Evolutionary conservation across 2,888 invertebrate species (phyloP), one percentile per base, ranked within the genome.

Genomic region (Ypsolopha sequella): DNA sequence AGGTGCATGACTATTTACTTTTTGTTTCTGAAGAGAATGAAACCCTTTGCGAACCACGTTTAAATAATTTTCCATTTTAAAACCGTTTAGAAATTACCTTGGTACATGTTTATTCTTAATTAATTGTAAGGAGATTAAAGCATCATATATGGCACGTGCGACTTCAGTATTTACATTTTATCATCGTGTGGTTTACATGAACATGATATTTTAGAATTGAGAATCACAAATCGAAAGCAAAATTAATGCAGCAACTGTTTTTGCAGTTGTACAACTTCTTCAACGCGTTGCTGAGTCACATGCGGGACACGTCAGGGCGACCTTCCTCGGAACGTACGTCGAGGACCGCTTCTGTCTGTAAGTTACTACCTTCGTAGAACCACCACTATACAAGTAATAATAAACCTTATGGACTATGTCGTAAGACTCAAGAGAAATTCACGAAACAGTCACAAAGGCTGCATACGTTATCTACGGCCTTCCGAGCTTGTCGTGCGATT

Each of bases 191-290:
- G 24, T 24, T 24, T 24, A n/a, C n/a, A n/a, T n/a, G n/a, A n/a
- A n/a, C n/a, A n/a, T 24, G 4, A 24, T 3, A 24, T 24, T 24
- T 24, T 2, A 3, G 4, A 2, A 24, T 24, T 24, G 2, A 4
- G 24, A 24, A 24, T 24, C 24, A 4, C 24, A 2, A 24, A 24
- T 24, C 4, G 24, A 24, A 24, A 24, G 24, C 24, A 24, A 24
- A 24, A 24, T 24, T 24, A 24, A 39, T 1, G 39, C 39, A 11
- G 10, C 39, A 39, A 39, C 39, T 52, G 43, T 50, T 46, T 43
- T 51, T 91, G 48, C 89, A 97, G 96, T 80, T 97, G 50, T 96
- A 96, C 88, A 96, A 96, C 80, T 97, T 97, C 85, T 97, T 97
- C 89, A 95, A 95, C 80, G 96, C 96, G 58, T 89, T 97, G 61